Base-by-base conservation (phyloP, 2,888 invertebrate species). In the Choristoneura rosaceana region DNA sequence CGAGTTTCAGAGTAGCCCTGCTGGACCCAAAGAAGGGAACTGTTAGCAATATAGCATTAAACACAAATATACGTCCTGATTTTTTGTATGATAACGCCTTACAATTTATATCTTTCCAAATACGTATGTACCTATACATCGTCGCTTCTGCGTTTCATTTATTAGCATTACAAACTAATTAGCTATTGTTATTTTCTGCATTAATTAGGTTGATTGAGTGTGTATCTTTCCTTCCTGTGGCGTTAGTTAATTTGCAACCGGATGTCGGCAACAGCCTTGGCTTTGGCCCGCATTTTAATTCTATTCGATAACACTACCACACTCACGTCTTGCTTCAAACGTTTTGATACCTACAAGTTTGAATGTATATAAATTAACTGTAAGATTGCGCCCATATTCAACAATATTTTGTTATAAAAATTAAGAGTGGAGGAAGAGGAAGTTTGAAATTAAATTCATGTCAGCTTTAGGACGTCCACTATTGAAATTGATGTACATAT, bases 211-310 rank as follows among this genome's bases (percentile, higher is more conserved):
- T 33, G 17, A 45, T 63, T 50, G 38, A 55, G 25, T 34, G 59
- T 12, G 43, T 43, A 64, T 67, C 55, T 60, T 67, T 62, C 66
- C 71, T 61, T 34, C 52, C 60, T 47, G 17, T 41, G 52, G 17
- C 45, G 33, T 58, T 69, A 62, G 62, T 15, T 63, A 63, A 50
- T 60, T 50, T 45, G 50, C 52, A 12, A 33, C 62, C 61, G 70
- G 70, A 71, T 65, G 52, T 47, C 25, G 15, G 38, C 59, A 47
- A 4, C 59, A 70, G 15, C 70, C 65, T 65, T 60, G 70, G 50
- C 65, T 65, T 69, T 69, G 45, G 55, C 52, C 34, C 47, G 55
- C 66, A 59, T 68, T 34, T 67, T 41, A 61, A 41, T 52, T 33
- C 62, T 38, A 8, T 55, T 17, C 55, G 55, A 55, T 55, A 55